phyloP scores from a whole-genome alignment of 2,113 vertebrate species.

The Natator depressus region DNA sequence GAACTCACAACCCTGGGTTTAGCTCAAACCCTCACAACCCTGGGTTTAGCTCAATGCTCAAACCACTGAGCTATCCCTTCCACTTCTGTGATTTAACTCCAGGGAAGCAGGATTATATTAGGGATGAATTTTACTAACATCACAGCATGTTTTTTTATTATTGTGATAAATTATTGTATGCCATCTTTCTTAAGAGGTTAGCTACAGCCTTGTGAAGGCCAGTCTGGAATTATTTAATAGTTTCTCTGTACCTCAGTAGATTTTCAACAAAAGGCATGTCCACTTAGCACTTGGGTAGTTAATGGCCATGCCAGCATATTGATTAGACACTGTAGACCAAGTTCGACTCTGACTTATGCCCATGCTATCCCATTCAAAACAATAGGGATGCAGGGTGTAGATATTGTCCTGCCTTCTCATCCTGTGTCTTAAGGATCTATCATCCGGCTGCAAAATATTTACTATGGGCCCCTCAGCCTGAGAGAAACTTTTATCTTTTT shows the following conservation, averaged over 20 bases:
- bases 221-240: background rate
- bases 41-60: too few species aligned
- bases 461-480: background rate
- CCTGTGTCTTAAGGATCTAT: background rate
- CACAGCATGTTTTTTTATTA: background rate
- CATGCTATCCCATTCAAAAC: background rate
- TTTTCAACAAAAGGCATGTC: background rate
- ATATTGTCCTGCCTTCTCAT: background rate
- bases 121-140: background rate
- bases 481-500: background rate
- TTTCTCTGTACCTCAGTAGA: background rate
- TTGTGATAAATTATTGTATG: background rate
- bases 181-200: background rate
- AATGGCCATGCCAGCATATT: background rate
- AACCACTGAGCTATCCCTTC: too few species aligned
- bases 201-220: background rate
- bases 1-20: too few species aligned
- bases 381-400: background rate
- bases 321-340: rapidly evolving
- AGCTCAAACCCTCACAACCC: too few species aligned
- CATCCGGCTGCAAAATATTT: background rate
- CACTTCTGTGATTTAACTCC: background rate
- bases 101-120: background rate
- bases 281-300: background rate
- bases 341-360: background rate